Conservation (phyloP, 2,888 invertebrate genomes). For the Brachypalpus laphriformis region DNA sequence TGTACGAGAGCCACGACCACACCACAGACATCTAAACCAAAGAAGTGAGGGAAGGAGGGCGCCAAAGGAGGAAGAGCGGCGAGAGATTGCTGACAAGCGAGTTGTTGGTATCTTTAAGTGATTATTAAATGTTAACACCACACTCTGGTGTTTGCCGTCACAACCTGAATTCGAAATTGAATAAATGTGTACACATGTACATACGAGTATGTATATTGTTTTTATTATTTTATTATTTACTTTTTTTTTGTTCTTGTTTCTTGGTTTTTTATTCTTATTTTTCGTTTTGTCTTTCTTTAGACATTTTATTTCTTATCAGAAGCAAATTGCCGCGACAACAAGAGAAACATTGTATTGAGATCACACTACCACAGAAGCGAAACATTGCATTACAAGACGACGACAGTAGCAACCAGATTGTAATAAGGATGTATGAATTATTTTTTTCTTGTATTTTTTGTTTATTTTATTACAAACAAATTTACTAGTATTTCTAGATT, state of each 20-base stretch:
- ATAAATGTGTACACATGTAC: slow-evolving; percentile 22
- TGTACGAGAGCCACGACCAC: slow-evolving; percentile 11
- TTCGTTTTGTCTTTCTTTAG: slow-evolving; percentile 38
- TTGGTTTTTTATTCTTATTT: background rate
- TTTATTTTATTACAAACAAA: background rate
- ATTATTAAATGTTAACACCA: slow-evolving; percentile 64
- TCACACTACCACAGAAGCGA: slow-evolving; percentile 19
- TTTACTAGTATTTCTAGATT: slow-evolving; percentile 18
- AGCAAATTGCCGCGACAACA: slow-evolving; percentile 2
- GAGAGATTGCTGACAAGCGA: slow-evolving; percentile 58
- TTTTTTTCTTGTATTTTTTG: background rate
- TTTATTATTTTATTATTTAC: slow-evolving; percentile 22
- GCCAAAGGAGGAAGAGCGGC: slow-evolving; percentile 6
- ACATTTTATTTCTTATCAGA: slow-evolving; percentile 55
- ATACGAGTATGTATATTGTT: background rate
- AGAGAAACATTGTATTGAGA: slow-evolving; percentile 49
- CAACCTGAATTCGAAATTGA: slow-evolving; percentile 60
- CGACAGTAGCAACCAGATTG: background rate
- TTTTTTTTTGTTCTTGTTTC: slow-evolving; percentile 30
- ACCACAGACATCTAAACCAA: background rate
- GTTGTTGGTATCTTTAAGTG: slow-evolving; percentile 54
- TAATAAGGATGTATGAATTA: slow-evolving; percentile 33
- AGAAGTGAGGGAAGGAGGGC: background rate
- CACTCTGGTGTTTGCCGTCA: slow-evolving; percentile 53
- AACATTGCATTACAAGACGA: background rate